phyloP scores from a whole-genome alignment of 2,888 invertebrate species.

The Cantharis rufa region DNA sequence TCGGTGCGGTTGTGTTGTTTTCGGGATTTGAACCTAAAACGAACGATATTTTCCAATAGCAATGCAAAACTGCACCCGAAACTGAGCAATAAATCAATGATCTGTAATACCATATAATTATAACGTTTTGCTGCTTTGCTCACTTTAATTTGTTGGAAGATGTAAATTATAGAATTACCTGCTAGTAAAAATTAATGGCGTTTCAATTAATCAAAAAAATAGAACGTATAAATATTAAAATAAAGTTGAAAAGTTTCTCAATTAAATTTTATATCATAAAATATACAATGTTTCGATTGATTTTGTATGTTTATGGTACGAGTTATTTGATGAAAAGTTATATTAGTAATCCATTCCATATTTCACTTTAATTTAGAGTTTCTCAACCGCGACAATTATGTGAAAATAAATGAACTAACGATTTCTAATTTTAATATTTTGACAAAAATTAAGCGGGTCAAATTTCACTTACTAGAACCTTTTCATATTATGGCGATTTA shows the following conservation, averaged over 20 bases:
- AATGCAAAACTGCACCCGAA: not conserved
- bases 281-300: not conserved
- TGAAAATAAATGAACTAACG: not conserved
- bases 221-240: not conserved
- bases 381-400: not conserved
- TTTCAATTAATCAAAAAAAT: not conserved
- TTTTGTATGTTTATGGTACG: not conserved
- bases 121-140: not conserved
- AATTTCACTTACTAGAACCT: constrained; percentile 3
- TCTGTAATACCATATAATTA: not conserved
- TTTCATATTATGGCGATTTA: not conserved
- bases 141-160: not conserved
- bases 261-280: not conserved
- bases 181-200: not conserved
- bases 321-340: not conserved
- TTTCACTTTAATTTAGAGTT: not conserved
- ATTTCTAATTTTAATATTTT: constrained; percentile 9
- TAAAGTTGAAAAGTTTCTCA: not conserved
- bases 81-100: not conserved
- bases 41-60: not conserved
- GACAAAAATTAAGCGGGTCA: constrained; percentile 6
- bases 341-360: not conserved
- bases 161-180: not conserved
- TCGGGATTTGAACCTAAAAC: not conserved
- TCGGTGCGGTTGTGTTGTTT: not conserved